A percentile compares a stretch with the other conserved stretches of the same genome.
Evolutionary conservation across 2,113 vertebrate genomes (phyloP).

Genomic region (Chiloscyllium plagiosum): DNA sequence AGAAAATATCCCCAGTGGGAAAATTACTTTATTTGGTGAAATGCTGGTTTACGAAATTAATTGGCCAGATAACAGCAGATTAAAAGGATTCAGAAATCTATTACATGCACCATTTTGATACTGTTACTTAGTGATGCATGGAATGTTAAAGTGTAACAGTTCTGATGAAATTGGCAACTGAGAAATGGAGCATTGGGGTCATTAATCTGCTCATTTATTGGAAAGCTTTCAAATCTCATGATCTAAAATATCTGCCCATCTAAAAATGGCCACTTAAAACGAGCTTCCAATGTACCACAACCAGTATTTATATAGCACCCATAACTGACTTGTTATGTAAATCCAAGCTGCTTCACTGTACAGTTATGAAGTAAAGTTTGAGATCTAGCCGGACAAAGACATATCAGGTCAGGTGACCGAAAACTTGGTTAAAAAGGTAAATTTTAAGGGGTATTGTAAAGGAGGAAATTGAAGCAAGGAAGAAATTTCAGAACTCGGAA

Average conservation of each 20-base stretch:
- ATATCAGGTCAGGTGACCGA: too few relatives aligned
- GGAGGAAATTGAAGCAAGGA: too few relatives aligned
- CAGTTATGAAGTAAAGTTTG: too few relatives aligned
- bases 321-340: not conserved
- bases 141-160: not conserved
- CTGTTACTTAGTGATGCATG: not conserved
- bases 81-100: slow-evolving; percentile 5
- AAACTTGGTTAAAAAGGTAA: too few relatives aligned
- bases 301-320: not conserved
- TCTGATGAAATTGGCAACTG: not conserved
- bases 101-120: not conserved
- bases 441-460: too few relatives aligned
- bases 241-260: not conserved
- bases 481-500: too few relatives aligned
- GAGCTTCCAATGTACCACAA: not conserved
- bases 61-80: slow-evolving; percentile 16
- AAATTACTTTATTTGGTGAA: not conserved
- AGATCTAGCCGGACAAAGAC: too few relatives aligned
- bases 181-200: not conserved
- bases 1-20: not conserved
- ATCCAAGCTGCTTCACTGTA: too few relatives aligned
- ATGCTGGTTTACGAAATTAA: not conserved
- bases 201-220: not conserved
- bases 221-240: not conserved
- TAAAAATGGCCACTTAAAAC: not conserved